phyloP scores from a whole-genome alignment of 2,888 invertebrate species.

The Caenorhabditis imperialis region DNA sequence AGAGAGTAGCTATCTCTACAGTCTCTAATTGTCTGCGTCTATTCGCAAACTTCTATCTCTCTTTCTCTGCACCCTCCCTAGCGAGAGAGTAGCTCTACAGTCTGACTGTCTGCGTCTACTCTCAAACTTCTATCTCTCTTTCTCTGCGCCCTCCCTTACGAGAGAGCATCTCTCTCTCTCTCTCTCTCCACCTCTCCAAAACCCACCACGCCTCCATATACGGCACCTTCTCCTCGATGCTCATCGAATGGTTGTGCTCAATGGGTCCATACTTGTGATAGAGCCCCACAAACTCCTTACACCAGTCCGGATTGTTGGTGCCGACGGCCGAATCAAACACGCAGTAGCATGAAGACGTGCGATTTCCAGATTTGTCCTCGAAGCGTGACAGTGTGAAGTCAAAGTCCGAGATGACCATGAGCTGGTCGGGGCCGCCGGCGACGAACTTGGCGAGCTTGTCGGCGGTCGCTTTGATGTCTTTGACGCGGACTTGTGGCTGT shows the following conservation, averaged over 20 bases:
- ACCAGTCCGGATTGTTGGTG: conserved; percentile 48
- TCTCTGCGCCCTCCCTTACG: too few relatives aligned
- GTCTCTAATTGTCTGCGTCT: too few relatives aligned
- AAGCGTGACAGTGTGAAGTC: conserved; percentile 76
- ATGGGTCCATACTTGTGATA: conserved; percentile 69
- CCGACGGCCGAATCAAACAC: conserved; percentile 73
- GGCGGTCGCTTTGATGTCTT: conserved; percentile 41
- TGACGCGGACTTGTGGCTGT: conserved; percentile 56
- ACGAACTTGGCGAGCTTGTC: conserved; percentile 54
- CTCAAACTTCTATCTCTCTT: too few relatives aligned
- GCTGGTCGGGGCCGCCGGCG: conserved; percentile 51
- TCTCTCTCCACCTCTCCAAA: background rate
- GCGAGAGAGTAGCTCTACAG: too few relatives aligned
- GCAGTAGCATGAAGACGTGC: conserved; percentile 76
- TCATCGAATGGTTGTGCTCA: conserved; percentile 79
- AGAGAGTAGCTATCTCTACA: too few relatives aligned
- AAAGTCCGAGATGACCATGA: conserved; percentile 76
- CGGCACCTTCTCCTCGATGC: conserved; percentile 79
- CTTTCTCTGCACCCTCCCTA: too few relatives aligned
- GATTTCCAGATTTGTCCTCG: conserved; percentile 66
- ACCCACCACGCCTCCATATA: conserved; percentile 80
- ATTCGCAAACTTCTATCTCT: too few relatives aligned
- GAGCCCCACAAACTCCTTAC: conserved; percentile 59
- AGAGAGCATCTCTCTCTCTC: too few relatives aligned
- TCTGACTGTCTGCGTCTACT: too few relatives aligned